Percentiles rank a stretch among this genome's conserved stretches.
phyloP scores from a whole-genome alignment of 2,113 vertebrate genomes.

The Nannospalax galili region DNA sequence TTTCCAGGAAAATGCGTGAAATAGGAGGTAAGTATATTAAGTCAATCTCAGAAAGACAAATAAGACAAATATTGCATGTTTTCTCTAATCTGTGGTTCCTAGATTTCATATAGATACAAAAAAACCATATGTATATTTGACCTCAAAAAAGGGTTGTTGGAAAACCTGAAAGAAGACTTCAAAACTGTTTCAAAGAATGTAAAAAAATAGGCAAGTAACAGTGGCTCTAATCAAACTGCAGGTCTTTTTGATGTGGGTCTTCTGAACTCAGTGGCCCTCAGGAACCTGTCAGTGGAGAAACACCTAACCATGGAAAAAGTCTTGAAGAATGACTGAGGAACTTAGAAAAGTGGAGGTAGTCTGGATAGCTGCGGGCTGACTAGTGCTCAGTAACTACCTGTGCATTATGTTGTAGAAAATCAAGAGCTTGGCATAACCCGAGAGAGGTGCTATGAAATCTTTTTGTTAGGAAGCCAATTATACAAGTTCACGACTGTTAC shows the following conservation, averaged over 20 bases:
- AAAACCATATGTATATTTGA: neutral
- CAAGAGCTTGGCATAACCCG: neutral
- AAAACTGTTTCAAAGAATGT: neutral
- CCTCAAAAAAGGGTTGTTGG: neutral
- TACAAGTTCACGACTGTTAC: neutral
- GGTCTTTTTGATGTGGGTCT: neutral
- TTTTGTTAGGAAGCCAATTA: neutral
- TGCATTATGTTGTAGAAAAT: neutral
- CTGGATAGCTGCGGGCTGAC: neutral
- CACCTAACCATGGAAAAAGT: neutral
- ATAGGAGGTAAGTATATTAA: neutral
- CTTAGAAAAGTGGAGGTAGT: neutral
- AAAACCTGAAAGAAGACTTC: constrained; percentile 13
- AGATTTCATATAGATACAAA: neutral
- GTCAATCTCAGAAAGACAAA: neutral
- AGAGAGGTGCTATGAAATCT: neutral
- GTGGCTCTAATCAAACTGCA: neutral
- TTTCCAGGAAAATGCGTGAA: neutral
- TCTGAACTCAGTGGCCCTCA: neutral
- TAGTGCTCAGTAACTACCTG: neutral
- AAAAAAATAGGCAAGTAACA: neutral
- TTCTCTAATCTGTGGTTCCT: neutral
- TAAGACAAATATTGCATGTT: neutral
- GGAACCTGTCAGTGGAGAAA: neutral
- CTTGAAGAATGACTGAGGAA: neutral